A percentile compares a stretch with the other conserved stretches of the same genome.
Conservation (phyloP, 1,140 invertebrate genomes). For the Drosophila elegans region DNA sequence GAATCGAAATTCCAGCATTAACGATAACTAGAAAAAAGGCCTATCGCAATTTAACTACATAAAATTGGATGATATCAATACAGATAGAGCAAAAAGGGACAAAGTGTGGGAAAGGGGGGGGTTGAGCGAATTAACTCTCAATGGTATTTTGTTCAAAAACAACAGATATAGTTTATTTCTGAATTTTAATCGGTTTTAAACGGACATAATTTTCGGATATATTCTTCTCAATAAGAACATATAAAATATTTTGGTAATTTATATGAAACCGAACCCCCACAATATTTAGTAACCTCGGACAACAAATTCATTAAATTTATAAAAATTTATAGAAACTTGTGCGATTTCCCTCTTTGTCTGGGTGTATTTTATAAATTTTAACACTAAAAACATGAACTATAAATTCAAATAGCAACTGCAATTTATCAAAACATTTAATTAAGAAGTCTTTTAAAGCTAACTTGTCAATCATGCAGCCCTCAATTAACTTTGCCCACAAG, state of each 20-base stretch:
- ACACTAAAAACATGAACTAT: not conserved
- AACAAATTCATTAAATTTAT: not conserved
- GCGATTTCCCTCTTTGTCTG: no score
- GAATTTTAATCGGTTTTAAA: not conserved
- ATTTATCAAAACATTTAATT: not conserved
- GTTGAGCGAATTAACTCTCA: not conserved
- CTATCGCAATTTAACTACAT: constrained; percentile 50
- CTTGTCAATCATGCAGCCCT: not conserved
- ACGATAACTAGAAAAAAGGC: constrained; percentile 61
- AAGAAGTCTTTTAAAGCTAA: not conserved
- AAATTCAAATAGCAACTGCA: not conserved
- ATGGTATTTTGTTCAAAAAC: not conserved
- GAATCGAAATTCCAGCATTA: constrained; percentile 83
- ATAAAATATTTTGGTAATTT: no score
- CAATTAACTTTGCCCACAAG: not conserved
- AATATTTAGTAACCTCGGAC: not conserved
- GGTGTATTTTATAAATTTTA: not conserved
- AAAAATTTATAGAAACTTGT: not conserved
- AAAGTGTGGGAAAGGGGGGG: constrained; percentile 5
- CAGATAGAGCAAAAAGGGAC: constrained; percentile 8
- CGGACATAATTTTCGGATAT: not conserved
- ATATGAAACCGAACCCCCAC: no score
- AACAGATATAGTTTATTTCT: not conserved
- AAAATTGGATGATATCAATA: constrained; percentile 24
- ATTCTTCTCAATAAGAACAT: no score